Base-by-base conservation (phyloP, 2,113 vertebrate species). In the Urocitellus parryii region DNA sequence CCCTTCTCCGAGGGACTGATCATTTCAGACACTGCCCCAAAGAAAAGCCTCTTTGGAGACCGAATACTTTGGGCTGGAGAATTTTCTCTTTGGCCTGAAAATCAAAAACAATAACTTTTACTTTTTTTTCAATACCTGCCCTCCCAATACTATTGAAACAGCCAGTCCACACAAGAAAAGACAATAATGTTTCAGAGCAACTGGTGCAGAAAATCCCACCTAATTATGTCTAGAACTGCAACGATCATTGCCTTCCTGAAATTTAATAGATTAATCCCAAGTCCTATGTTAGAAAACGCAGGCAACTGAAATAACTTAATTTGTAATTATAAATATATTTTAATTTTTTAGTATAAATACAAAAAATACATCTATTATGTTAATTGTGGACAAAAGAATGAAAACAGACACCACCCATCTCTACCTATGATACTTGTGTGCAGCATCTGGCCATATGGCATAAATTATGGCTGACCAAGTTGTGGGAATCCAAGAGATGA, bases 31-130 rank as follows among this genome's bases (percentile, higher is more conserved):
- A 99, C 97, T 3, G 99, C 99, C n/a, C 99, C 99, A 85, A 99
- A 99, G 78, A 99, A 99, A 94, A 99, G 98, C 17, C 98, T 99
- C 98, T 99, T 98, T 27, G 99, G 99, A 94, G 99, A 99, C 27
- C 76, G 98, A 34, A 99, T 97, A 1, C 84, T 56, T 90, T 96
- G 97, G 1, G 95, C 74, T 39, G 98, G 92, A 63, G 98, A 90
- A 63, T 86, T 87, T 68, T 13, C 88, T 86, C 92, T 76, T 97
- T 95, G 83, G 27, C 89, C 48, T 97, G 98, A 98, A 92, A 74
- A 89, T 96, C 84, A 70, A 93, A 98, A 96, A 56, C 20, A 78
- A 79, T 17, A 45, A 84, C 14, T 72, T 79, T 92, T 53, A 61
- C 92, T 61, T 87, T 39, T 67, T 63, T 70, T 17, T 85, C 3